Percentiles rank a stretch among this genome's conserved stretches.
These are phyloP conservation scores for Drosophila recens DNA, from an alignment of 2,888 invertebrate species.

Conservation along the genomic window DNA sequence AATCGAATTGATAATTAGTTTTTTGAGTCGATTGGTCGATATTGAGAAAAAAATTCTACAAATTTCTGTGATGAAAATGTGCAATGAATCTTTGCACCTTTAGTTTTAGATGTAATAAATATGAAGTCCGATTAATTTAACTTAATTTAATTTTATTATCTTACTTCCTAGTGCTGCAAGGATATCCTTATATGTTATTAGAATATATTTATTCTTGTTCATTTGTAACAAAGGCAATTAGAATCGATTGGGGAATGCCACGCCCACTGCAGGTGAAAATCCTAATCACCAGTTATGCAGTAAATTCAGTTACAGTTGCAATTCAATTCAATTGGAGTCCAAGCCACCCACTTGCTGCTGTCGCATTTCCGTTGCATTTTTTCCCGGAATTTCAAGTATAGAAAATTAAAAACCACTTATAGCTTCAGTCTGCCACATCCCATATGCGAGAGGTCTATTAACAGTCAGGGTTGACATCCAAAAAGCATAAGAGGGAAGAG, in stretches of 20 bases:
- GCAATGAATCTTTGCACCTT: no score
- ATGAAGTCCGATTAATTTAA: no score
- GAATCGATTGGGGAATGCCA: neutral
- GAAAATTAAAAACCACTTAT: constrained; percentile 77
- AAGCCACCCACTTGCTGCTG: constrained; percentile 73
- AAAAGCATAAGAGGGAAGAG: neutral
- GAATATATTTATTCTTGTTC: no score
- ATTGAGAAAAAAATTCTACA: no score
- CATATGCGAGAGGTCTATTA: constrained; percentile 48
- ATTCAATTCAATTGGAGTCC: constrained; percentile 42
- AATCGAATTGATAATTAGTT: no score
- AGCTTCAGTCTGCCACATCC: constrained; percentile 24
- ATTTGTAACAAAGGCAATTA: neutral
- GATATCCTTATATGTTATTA: no score
- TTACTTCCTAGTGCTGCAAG: no score
- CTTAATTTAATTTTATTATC: no score
- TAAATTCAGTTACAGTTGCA: neutral
- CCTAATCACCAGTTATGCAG: neutral
- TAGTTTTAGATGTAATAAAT: no score
- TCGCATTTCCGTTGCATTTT: constrained; percentile 70
- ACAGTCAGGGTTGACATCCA: constrained; percentile 57
- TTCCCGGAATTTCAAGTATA: constrained; percentile 66
- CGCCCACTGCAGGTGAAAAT: neutral
- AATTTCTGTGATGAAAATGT: no score
- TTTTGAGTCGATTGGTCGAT: no score